Evolutionary conservation across 2,888 invertebrate species (phyloP).

Genomic region (Cerceris rybyensis): DNA sequence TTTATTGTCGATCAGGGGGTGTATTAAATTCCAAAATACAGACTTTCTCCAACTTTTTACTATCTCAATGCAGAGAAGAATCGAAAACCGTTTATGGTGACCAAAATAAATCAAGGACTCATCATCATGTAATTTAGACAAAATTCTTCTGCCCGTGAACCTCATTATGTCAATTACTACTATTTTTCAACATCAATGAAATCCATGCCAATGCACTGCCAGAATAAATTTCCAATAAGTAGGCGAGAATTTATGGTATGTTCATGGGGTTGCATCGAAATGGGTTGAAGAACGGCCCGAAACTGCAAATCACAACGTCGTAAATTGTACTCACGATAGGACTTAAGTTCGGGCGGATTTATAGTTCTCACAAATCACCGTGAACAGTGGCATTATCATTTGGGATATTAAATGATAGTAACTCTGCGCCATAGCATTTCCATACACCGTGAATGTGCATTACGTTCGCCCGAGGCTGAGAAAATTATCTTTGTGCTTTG

Average conservation of each 20-base stretch:
- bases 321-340: constrained; percentile 45
- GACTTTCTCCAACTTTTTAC: too few species aligned
- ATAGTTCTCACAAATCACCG: constrained; percentile 43
- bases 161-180: too few species aligned
- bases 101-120: too few species aligned
- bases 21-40: too few species aligned
- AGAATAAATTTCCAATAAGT: neutral
- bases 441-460: constrained; percentile 4
- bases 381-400: constrained; percentile 26
- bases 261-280: neutral
- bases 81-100: too few species aligned
- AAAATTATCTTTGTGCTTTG: too few species aligned
- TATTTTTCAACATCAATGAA: too few species aligned
- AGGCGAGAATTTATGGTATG: neutral
- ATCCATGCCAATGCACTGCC: too few species aligned
- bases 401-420: constrained; percentile 27
- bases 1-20: too few species aligned
- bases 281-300: neutral
- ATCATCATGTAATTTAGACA: too few species aligned
- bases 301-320: constrained; percentile 34
- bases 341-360: constrained; percentile 42
- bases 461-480: neutral
- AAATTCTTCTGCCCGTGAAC: too few species aligned
- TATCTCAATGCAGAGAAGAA: too few species aligned
- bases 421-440: neutral